These are phyloP conservation scores for Pseudorasbora parva DNA, from an alignment of 2,113 vertebrate genomes.

Conservation along the genomic window DNA sequence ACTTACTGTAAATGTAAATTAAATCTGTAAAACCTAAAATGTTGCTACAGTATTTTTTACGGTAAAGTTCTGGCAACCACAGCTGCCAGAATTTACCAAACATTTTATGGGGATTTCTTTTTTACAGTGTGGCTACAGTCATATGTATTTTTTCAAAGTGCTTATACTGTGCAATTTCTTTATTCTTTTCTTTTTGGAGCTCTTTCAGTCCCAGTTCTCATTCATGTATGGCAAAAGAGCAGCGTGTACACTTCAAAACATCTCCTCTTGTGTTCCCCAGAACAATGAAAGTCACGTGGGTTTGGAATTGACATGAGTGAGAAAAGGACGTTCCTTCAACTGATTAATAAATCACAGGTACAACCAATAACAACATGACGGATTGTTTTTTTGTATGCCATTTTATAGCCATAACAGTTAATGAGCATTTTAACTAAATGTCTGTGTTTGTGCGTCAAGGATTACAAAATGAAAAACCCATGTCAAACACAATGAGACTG, in stretches of 20 bases:
- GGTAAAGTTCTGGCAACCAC: too few species aligned
- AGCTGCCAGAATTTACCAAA: too few species aligned
- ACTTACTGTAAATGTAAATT: too few species aligned
- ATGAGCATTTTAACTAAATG: slow-evolving; percentile 9
- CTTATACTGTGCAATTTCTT: too few species aligned
- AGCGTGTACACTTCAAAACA: not conserved
- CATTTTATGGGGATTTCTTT: too few species aligned
- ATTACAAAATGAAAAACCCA: slow-evolving; percentile 13
- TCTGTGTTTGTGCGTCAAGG: not conserved
- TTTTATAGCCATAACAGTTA: not conserved
- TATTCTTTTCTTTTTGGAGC: not conserved
- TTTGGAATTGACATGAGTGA: not conserved
- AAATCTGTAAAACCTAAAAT: too few species aligned
- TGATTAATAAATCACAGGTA: not conserved
- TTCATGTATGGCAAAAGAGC: not conserved
- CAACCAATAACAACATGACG: not conserved
- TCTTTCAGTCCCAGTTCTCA: not conserved
- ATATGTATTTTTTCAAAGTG: not conserved
- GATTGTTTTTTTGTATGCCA: not conserved
- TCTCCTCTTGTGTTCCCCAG: not conserved
- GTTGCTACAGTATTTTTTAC: too few species aligned
- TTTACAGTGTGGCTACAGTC: not conserved
- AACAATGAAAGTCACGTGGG: not conserved
- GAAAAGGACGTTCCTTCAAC: not conserved
- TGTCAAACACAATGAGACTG: slow-evolving; percentile 18